phyloP scores from a whole-genome alignment of 2,888 invertebrate genomes.

The Cenopis cana region DNA sequence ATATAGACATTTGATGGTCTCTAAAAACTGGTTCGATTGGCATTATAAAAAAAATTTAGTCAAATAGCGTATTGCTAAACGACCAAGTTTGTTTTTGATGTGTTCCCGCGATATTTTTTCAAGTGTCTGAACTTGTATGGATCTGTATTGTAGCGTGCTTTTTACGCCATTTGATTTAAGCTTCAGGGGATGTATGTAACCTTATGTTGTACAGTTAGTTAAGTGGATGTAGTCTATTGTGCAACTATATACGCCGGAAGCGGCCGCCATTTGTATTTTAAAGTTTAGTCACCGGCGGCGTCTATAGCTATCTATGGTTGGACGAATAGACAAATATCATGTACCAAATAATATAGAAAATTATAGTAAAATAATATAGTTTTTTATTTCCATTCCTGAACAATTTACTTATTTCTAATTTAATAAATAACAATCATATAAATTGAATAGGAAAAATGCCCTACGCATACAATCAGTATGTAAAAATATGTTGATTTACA shows the following conservation, averaged over 20 bases:
- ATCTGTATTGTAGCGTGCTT: conserved; percentile 57
- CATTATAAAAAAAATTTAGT: too few species aligned
- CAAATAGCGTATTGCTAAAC: too few species aligned
- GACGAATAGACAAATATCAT: conserved; percentile 67
- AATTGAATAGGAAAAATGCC: not conserved
- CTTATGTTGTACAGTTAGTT: conserved; percentile 61
- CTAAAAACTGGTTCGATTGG: too few species aligned
- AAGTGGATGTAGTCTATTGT: conserved; percentile 62
- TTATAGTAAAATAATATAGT: conserved; percentile 63
- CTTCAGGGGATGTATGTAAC: conserved; percentile 49
- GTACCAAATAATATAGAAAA: conserved; percentile 81
- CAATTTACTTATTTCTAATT: not conserved
- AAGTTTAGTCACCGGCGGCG: conserved; percentile 22
- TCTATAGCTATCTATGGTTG: conserved; percentile 66
- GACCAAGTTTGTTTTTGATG: not conserved
- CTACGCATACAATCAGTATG: too few species aligned
- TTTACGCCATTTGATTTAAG: conserved; percentile 51
- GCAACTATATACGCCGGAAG: conserved; percentile 67
- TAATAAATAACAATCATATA: not conserved
- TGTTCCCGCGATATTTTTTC: conserved; percentile 35
- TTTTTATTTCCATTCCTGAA: conserved; percentile 51
- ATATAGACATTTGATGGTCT: too few species aligned
- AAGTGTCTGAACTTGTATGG: conserved; percentile 53
- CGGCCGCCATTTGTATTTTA: conserved; percentile 45
- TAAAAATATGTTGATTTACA: too few species aligned